Conservation (phyloP, 2,888 invertebrate species). For the Mactromeris polynyma region DNA sequence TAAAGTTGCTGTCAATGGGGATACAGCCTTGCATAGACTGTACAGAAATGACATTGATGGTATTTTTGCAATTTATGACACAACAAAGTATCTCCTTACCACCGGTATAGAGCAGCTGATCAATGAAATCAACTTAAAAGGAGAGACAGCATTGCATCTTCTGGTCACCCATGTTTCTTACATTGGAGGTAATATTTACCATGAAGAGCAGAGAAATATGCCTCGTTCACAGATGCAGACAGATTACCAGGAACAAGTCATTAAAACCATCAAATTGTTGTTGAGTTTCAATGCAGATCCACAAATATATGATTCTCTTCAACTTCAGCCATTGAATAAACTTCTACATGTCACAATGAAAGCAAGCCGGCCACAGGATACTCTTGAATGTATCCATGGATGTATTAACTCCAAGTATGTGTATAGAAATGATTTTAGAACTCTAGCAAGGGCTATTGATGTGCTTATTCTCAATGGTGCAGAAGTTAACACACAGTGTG, state of each 20-base stretch:
- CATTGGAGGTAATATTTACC: slow-evolving; percentile 78
- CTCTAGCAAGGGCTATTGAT: slow-evolving; percentile 78
- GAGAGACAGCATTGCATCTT: slow-evolving; percentile 91
- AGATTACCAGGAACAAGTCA: slow-evolving; percentile 83
- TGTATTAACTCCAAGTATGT: slow-evolving; percentile 89
- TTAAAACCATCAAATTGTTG: slow-evolving; percentile 81
- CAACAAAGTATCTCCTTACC: slow-evolving; percentile 91
- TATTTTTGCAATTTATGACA: slow-evolving; percentile 89
- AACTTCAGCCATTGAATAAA: slow-evolving; percentile 92
- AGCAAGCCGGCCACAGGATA: slow-evolving; percentile 90
- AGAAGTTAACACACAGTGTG: slow-evolving; percentile 78
- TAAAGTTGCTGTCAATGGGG: slow-evolving; percentile 91
- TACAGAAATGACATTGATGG: slow-evolving; percentile 87
- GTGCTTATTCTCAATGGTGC: slow-evolving; percentile 82
- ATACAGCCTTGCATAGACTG: slow-evolving; percentile 89
- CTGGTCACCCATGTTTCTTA: slow-evolving; percentile 88
- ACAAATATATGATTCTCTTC: slow-evolving; percentile 88
- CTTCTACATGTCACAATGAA: slow-evolving; percentile 88
- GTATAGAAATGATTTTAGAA: slow-evolving; percentile 81
- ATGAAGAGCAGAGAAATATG: slow-evolving; percentile 88
- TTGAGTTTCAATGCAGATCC: slow-evolving; percentile 85
- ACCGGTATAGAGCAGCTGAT: slow-evolving; percentile 91
- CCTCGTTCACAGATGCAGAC: slow-evolving; percentile 82
- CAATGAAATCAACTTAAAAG: slow-evolving; percentile 91
- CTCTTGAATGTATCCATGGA: slow-evolving; percentile 91